Conservation (phyloP, 2,113 vertebrate genomes). For the Alligator mississippiensis region DNA sequence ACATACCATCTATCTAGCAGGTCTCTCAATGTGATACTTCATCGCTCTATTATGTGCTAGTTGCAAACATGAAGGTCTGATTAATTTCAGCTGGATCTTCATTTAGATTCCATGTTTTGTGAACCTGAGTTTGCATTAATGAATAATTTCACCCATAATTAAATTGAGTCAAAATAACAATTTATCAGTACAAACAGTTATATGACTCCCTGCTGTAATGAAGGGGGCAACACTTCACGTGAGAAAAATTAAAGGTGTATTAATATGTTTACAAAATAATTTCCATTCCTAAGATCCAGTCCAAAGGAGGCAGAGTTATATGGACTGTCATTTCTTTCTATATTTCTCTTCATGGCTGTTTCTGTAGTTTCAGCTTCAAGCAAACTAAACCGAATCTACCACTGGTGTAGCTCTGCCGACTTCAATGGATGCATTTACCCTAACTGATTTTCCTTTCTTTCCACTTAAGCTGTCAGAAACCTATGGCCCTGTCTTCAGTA, state of each 20-base stretch:
- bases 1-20: too few relatives aligned
- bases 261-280: too few relatives aligned
- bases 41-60: too few relatives aligned
- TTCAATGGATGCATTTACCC: background rate
- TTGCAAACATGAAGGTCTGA: too few relatives aligned
- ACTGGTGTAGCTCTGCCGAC: background rate
- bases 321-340: background rate
- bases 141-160: background rate
- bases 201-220: background rate
- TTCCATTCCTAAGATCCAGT: background rate
- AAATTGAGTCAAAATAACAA: background rate
- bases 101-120: too few relatives aligned
- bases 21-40: too few relatives aligned
- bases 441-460: background rate
- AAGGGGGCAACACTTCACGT: background rate
- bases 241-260: too few relatives aligned
- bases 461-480: constrained; percentile 15
- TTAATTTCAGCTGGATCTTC: too few relatives aligned
- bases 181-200: background rate
- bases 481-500: constrained; percentile 45
- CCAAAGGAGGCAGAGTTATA: background rate
- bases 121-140: background rate
- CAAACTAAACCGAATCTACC: background rate
- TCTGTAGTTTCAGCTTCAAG: background rate
- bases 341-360: background rate